Base-by-base conservation (phyloP, 2,888 invertebrate species). In the Diarsia brunnea region DNA sequence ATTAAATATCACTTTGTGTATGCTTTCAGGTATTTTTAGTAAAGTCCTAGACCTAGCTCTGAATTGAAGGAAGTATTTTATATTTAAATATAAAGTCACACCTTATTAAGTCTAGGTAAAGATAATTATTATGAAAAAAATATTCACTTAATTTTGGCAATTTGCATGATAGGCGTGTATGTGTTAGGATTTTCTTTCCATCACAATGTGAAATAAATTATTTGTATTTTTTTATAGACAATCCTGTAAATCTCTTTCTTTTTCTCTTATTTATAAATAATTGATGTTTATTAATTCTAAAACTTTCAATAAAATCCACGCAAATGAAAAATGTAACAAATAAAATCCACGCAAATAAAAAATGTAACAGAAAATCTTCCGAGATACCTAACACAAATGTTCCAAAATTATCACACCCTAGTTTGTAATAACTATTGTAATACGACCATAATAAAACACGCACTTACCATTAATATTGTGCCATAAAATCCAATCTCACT, bases 401-500 rank as follows among this genome's bases (percentile, higher is more conserved):
- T 14, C 5, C 14, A 7, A 58, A 58, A 65, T 51, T 66, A 51
- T 72, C 55, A 71, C 63, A 63, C 49, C 53, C 11, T 64, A 60
- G 38, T 76, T 81, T 70, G 21, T 61, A 65, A 31, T 64, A 85
- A 79, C 69, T 76, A 79, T 74, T 66, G 61, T 86, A 79, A 73
- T 81, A 69, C 12, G 31, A 74, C 58, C 53, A 75, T 69, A 81
- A 78, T 78, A 79, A 75, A 81, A 84, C 79, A 87, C 81, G 78
- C 84, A 90, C 91, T 91, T 84, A 91, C 91, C 89, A 88, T 85
- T 88, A 76, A 79, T 76, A 78, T 75, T 78, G 77, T 85, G 85
- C 81, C 88, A 87, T 88, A 86, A 88, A 90, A 91, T 91, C 91
- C 91, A 91, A 90, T 89, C 68, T 73, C 89, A 84, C 84, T 87